Conservation (phyloP, 1,140 invertebrate species). For the Aphis craccivora region DNA sequence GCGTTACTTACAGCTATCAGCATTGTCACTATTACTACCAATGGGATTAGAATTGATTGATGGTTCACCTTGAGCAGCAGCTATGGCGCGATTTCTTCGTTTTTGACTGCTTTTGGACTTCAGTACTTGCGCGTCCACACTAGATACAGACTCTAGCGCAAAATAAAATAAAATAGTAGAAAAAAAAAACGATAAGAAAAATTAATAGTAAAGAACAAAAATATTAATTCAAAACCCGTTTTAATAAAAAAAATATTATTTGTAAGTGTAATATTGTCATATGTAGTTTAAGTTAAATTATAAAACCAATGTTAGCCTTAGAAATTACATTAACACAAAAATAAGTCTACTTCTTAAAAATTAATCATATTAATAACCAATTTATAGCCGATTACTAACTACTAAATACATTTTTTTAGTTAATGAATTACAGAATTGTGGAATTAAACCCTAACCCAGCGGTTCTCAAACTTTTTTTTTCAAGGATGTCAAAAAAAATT, state of each 20-base stretch:
- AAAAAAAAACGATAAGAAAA: neutral
- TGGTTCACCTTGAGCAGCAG: conserved; percentile 53
- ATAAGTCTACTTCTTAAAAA: neutral
- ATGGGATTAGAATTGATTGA: neutral
- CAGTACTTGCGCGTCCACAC: conserved; percentile 55
- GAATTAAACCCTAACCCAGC: neutral
- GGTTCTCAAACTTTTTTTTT: too few species aligned
- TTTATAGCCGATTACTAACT: neutral
- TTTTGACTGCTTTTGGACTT: conserved; percentile 55
- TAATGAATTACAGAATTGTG: neutral
- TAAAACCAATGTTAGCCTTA: neutral
- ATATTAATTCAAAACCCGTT: neutral
- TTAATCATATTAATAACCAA: neutral
- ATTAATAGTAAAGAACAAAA: neutral
- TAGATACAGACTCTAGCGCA: conserved; percentile 56
- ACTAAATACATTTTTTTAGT: neutral
- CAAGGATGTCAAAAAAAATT: too few species aligned
- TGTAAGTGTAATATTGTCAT: neutral
- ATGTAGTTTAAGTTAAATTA: neutral
- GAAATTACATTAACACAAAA: neutral
- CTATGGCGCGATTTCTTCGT: conserved; percentile 54
- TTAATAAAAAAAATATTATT: neutral
- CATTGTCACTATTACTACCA: conserved; percentile 45
- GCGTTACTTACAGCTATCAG: conserved; percentile 38
- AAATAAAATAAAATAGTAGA: conserved; percentile 57